A percentile compares a stretch with the other conserved stretches of the same genome.
Evolutionary conservation across 64 coral and sea anemone species (phyloP).

Genomic region (Dendrophyllia cribrosa): DNA sequence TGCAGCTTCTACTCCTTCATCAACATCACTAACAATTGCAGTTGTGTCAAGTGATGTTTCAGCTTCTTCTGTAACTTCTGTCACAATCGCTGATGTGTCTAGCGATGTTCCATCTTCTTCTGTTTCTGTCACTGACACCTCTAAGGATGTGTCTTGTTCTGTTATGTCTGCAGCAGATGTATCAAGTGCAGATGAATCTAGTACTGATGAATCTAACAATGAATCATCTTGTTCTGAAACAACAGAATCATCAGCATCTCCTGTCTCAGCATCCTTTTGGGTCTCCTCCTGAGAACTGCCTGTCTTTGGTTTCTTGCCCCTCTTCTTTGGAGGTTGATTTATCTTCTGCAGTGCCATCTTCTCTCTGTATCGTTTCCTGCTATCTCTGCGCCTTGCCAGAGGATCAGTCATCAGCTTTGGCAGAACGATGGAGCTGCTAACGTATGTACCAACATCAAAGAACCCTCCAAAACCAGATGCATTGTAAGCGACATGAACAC

Average conservation of each 20-base stretch:
- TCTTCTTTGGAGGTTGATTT: conserved; percentile 22
- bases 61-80: not conserved
- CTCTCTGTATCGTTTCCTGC: conserved; percentile 51
- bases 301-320: conserved; percentile 20
- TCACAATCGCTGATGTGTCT: not conserved
- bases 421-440: conserved; percentile 24
- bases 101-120: not conserved
- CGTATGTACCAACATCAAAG: conserved; percentile 49
- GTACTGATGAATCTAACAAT: not conserved
- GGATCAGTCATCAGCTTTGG: conserved; percentile 55
- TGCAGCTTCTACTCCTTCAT: conserved; percentile 50
- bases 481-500: conserved; percentile 59
- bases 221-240: not conserved
- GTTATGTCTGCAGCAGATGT: conserved; percentile 7
- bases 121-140: not conserved
- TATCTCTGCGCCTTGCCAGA: conserved; percentile 31
- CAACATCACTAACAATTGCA: not conserved
- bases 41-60: conserved; percentile 5
- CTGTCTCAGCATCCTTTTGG: not conserved
- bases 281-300: not conserved
- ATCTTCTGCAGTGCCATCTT: conserved; percentile 37
- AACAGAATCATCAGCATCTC: conserved; percentile 1
- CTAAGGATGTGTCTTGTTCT: not conserved
- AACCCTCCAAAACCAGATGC: conserved; percentile 65
- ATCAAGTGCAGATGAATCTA: not conserved